Conservation (phyloP, 2,888 invertebrate species). For the Monoplex corrugatus region DNA sequence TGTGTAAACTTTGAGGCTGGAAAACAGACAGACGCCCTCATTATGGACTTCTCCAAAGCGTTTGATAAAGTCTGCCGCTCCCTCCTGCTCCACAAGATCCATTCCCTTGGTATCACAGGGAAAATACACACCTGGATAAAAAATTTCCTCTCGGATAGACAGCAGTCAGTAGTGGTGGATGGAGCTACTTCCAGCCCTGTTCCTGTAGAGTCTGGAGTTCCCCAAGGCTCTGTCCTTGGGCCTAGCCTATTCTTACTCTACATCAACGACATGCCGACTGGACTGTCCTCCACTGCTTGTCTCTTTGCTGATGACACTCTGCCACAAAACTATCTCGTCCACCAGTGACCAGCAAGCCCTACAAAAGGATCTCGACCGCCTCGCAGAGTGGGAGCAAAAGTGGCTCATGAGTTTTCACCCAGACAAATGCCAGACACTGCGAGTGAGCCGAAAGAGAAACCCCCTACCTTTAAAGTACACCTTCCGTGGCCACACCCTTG, state of each 20-base stretch:
- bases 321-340: background rate
- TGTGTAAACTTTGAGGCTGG: too few species aligned
- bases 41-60: slow-evolving; percentile 11
- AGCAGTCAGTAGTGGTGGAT: slow-evolving; percentile 27
- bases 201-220: background rate
- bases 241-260: slow-evolving; percentile 1
- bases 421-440: background rate
- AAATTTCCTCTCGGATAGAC: background rate
- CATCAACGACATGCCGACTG: slow-evolving; percentile 16
- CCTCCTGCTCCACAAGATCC: too few species aligned
- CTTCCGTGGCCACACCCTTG: background rate
- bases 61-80: slow-evolving; percentile 36
- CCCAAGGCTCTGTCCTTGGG: background rate
- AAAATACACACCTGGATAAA: background rate
- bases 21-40: background rate
- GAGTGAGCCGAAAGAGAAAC: slow-evolving; percentile 9
- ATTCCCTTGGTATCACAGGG: too few species aligned
- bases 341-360: slow-evolving; percentile 18
- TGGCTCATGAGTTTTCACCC: slow-evolving; percentile 6
- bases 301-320: slow-evolving; percentile 23
- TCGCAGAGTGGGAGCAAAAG: background rate
- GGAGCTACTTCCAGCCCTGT: slow-evolving; percentile 5
- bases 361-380: background rate
- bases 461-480: background rate
- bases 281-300: background rate